phyloP scores from a whole-genome alignment of 2,113 vertebrate genomes.

The Bungarus multicinctus region DNA sequence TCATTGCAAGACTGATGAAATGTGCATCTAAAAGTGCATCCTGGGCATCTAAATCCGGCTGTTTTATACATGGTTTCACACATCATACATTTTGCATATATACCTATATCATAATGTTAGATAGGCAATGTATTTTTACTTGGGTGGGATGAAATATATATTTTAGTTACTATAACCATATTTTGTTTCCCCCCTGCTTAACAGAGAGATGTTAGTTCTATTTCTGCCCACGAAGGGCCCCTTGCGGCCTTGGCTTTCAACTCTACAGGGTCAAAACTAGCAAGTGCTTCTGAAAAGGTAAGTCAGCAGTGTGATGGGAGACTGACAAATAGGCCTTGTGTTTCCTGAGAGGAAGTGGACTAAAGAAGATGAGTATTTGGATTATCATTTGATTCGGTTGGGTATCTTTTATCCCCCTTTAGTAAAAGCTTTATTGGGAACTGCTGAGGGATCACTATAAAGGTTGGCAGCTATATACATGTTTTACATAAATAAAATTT shows the following conservation, averaged over 20 bases:
- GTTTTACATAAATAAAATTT: neutral
- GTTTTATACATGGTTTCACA: neutral
- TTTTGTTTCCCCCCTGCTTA: neutral
- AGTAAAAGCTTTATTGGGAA: neutral
- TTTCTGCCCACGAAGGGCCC: constrained; percentile 87
- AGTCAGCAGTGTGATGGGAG: neutral
- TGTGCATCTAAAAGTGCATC: no score
- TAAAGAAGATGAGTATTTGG: neutral
- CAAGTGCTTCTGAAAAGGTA: constrained; percentile 91
- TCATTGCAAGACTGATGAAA: neutral
- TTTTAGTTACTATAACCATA: constrained; percentile 8
- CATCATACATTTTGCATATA: neutral
- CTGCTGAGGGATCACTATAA: neutral
- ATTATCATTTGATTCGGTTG: neutral
- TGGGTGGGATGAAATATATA: neutral
- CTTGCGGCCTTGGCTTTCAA: constrained; percentile 91
- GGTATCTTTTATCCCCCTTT: neutral
- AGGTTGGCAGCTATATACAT: neutral
- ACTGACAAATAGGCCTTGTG: neutral
- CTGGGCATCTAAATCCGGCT: neutral
- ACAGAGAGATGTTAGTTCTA: constrained; percentile 83
- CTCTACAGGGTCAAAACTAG: constrained; percentile 82
- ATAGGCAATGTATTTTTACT: neutral
- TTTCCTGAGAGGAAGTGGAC: neutral
- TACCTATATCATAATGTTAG: neutral